A percentile compares a stretch with the other conserved stretches of the same genome.
Evolutionary conservation across 2,888 invertebrate genomes (phyloP).

Genomic region (Brenthis hecate): DNA sequence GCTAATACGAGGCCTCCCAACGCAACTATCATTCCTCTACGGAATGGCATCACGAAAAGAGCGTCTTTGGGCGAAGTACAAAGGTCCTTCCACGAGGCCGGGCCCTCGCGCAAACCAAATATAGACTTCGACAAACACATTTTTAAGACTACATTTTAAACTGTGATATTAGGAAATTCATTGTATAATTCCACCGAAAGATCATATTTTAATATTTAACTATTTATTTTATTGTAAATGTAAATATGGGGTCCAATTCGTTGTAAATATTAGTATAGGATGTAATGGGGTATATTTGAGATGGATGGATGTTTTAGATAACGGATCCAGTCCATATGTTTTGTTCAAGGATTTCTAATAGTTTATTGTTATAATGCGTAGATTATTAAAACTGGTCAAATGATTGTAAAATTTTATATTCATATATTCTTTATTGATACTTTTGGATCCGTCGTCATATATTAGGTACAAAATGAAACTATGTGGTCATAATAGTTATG

Average conservation of each 20-base stretch:
- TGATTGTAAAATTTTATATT: not conserved
- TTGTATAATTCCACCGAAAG: slow-evolving; percentile 67
- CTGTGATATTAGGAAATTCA: slow-evolving; percentile 69
- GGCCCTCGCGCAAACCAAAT: slow-evolving; percentile 46
- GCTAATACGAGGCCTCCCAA: slow-evolving; percentile 61
- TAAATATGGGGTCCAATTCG: slow-evolving; percentile 59
- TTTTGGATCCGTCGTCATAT: slow-evolving; percentile 5
- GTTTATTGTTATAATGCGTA: not conserved
- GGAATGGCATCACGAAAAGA: slow-evolving; percentile 65
- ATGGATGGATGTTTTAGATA: not conserved
- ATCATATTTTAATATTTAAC: slow-evolving; percentile 62
- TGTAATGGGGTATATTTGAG: slow-evolving; percentile 25
- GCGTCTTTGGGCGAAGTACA: slow-evolving; percentile 64
- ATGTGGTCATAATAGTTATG: slow-evolving; percentile 55
- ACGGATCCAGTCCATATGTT: slow-evolving; percentile 13
- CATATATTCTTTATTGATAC: slow-evolving; percentile 21
- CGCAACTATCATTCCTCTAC: slow-evolving; percentile 71
- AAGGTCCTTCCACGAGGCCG: slow-evolving; percentile 42
- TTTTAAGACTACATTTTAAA: slow-evolving; percentile 75
- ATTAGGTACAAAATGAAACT: slow-evolving; percentile 44
- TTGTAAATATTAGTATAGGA: slow-evolving; percentile 66
- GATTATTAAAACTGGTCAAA: not conserved
- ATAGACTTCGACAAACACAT: slow-evolving; percentile 57
- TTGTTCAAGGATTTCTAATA: not conserved
- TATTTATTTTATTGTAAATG: slow-evolving; percentile 58